These are phyloP conservation scores for Tinea semifulvella DNA, from an alignment of 2,888 invertebrate species.

Conservation along the genomic window DNA sequence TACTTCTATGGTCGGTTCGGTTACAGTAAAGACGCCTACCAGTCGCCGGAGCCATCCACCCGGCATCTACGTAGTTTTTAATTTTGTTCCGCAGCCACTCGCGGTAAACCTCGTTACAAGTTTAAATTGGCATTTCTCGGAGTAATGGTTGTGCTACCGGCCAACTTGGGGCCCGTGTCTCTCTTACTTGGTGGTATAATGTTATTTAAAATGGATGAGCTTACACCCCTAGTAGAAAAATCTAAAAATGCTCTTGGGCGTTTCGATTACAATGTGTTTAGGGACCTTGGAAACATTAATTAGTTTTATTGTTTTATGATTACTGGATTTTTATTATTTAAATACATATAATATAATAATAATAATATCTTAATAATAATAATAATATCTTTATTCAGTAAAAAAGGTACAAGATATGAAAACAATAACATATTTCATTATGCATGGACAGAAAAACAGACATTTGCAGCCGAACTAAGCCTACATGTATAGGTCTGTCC, in stretches of 20 bases:
- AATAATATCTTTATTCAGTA: too few relatives aligned
- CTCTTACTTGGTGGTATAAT: conserved; percentile 44
- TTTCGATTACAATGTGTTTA: too few relatives aligned
- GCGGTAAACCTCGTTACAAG: conserved; percentile 63
- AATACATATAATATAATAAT: too few relatives aligned
- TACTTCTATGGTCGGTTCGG: too few relatives aligned
- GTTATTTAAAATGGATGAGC: conserved; percentile 58
- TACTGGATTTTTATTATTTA: neutral
- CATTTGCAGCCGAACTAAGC: too few relatives aligned
- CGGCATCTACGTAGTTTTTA: conserved; percentile 54
- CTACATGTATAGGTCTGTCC: too few relatives aligned
- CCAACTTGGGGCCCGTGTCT: conserved; percentile 46
- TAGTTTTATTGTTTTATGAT: neutral
- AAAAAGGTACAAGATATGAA: too few relatives aligned
- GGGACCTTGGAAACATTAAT: neutral
- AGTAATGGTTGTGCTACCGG: conserved; percentile 56
- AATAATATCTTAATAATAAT: too few relatives aligned
- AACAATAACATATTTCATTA: too few relatives aligned
- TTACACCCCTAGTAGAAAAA: conserved; percentile 21
- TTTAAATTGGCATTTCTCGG: conserved; percentile 65
- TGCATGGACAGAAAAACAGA: too few relatives aligned
- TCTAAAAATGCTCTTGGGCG: conserved; percentile 2
- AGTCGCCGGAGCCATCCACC: conserved; percentile 34
- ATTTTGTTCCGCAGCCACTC: conserved; percentile 60
- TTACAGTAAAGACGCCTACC: conserved; percentile 12